Evolutionary conservation across 2,888 invertebrate species (phyloP).

Genomic region (Germaria angustata): DNA sequence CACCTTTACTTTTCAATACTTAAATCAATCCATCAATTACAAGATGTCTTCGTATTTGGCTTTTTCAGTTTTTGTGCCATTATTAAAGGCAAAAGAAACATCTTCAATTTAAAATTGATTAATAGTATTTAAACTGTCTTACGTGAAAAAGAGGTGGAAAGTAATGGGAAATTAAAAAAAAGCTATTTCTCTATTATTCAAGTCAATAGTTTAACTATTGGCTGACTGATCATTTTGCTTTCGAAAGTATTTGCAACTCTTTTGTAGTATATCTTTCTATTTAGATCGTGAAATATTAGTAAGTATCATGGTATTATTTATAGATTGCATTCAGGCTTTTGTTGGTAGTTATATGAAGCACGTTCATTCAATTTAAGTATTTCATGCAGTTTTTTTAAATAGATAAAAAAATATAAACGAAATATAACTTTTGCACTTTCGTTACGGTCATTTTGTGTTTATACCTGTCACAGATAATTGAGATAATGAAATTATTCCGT

Average conservation of each 20-base stretch:
- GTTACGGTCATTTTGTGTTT: too few species aligned
- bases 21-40: slow-evolving; percentile 42
- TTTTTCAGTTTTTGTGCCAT: neutral
- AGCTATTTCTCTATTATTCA: slow-evolving; percentile 13
- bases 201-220: neutral
- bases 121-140: neutral
- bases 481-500: too few species aligned
- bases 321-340: too few species aligned
- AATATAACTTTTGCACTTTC: too few species aligned
- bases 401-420: too few species aligned
- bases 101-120: neutral
- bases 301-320: too few species aligned
- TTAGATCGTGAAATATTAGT: too few species aligned
- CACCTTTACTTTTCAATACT: slow-evolving; percentile 53
- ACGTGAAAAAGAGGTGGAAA: neutral
- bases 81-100: neutral
- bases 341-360: too few species aligned
- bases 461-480: too few species aligned
- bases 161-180: neutral
- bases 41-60: slow-evolving; percentile 7
- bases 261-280: too few species aligned
- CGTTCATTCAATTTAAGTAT: too few species aligned
- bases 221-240: neutral
- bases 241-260: neutral
- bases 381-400: too few species aligned